Evolutionary conservation across 2,797 vertebrate species (phyloP).

Genomic region (Alfaro cultratus): DNA sequence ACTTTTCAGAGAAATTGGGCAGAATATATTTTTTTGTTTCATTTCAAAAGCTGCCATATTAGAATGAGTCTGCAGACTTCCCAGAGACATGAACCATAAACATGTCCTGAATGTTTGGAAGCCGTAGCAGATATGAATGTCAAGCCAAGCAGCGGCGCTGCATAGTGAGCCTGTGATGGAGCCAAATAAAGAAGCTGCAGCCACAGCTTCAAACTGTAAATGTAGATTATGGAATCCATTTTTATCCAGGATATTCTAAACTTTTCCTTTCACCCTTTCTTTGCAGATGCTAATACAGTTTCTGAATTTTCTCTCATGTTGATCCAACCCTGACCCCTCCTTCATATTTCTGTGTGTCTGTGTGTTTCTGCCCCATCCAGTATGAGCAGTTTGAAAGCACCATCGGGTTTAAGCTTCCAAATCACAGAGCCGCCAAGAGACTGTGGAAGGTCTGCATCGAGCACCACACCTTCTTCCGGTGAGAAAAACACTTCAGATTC

Average conservation of each 20-base stretch:
- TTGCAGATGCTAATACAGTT: neutral
- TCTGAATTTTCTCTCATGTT: neutral
- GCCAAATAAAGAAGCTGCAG: constrained; percentile 78
- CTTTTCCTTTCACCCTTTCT: constrained; percentile 23
- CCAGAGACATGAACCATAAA: neutral
- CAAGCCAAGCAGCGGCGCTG: constrained; percentile 64
- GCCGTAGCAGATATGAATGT: constrained; percentile 11
- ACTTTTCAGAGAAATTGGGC: neutral
- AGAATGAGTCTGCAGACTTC: neutral
- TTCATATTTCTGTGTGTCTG: neutral
- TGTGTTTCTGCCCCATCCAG: constrained; percentile 45
- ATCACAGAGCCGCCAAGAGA: constrained; percentile 96
- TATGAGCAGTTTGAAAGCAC: constrained; percentile 93
- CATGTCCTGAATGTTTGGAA: neutral
- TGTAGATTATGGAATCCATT: constrained; percentile 67
- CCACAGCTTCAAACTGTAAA: constrained; percentile 63
- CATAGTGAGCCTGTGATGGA: constrained; percentile 73
- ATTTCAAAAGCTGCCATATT: neutral
- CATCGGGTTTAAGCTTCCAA: constrained; percentile 97
- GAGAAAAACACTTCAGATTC: constrained; percentile 51
- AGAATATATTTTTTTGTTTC: neutral
- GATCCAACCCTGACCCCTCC: neutral
- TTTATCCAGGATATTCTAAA: constrained; percentile 35
- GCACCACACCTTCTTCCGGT: constrained; percentile 99
- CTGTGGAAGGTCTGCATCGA: constrained; percentile 99